These are phyloP conservation scores for Megaptera novaeangliae DNA, from an alignment of 2,113 vertebrate species.

Conservation along the genomic window DNA sequence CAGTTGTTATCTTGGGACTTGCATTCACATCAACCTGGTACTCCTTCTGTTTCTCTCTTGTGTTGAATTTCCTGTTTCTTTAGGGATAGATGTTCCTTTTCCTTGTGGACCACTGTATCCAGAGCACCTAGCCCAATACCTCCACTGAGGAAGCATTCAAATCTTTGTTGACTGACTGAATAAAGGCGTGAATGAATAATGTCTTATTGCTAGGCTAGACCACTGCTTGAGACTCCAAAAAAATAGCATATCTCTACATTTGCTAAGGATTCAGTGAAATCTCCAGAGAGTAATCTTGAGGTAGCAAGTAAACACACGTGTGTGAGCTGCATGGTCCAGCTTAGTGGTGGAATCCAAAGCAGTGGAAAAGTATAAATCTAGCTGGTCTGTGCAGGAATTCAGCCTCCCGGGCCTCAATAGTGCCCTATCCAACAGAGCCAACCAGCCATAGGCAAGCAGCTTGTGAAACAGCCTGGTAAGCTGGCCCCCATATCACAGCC, in stretches of 20 bases:
- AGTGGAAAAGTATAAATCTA: background rate
- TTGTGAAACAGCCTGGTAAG: background rate
- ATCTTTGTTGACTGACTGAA: background rate
- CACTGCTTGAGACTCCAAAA: background rate
- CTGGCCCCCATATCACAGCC: background rate
- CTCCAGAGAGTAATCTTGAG: background rate
- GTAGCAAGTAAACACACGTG: background rate
- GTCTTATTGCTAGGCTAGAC: background rate
- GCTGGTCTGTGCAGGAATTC: background rate
- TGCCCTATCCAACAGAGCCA: background rate
- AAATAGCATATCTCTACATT: background rate
- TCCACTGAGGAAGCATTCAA: background rate
- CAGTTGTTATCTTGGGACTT: background rate
- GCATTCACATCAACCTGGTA: background rate
- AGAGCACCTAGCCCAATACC: background rate
- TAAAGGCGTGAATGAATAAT: background rate
- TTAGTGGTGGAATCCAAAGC: background rate
- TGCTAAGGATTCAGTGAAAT: background rate
- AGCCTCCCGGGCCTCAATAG: constrained; percentile 18
- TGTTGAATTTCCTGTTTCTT: background rate
- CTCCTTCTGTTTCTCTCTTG: background rate
- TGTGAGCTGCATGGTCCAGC: background rate
- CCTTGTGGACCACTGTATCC: background rate
- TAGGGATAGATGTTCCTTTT: background rate
- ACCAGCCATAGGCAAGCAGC: background rate